Evolutionary conservation across 2,888 invertebrate genomes (phyloP).

Genomic region (Oxyteleia sp.): DNA sequence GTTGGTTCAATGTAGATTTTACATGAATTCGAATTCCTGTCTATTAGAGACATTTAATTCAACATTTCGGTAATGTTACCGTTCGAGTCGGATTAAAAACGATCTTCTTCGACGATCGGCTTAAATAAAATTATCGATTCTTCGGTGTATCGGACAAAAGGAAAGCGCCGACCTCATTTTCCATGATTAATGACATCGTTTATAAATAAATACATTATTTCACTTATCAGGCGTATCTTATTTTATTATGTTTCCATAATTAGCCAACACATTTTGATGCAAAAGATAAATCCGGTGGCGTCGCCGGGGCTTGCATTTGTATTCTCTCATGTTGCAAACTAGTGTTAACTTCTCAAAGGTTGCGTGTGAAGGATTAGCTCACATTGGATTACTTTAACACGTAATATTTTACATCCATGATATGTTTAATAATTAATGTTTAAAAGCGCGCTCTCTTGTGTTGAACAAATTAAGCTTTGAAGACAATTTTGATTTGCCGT

Average conservation of each 20-base stretch:
- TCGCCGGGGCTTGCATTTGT: conserved; percentile 41
- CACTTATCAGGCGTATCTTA: conserved; percentile 34
- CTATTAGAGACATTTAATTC: no score
- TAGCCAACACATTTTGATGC: conserved; percentile 49
- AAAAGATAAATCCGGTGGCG: conserved; percentile 51
- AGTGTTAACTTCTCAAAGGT: conserved; percentile 62
- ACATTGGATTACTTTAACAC: conserved; percentile 62
- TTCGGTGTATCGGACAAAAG: neutral
- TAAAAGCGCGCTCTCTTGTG: conserved; percentile 13
- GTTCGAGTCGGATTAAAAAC: no score
- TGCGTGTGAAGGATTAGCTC: conserved; percentile 65
- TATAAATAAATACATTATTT: conserved; percentile 57
- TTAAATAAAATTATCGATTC: neutral
- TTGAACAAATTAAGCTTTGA: conserved; percentile 7
- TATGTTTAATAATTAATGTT: conserved; percentile 60
- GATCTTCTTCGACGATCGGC: no score
- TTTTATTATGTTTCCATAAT: conserved; percentile 53
- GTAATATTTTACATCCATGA: conserved; percentile 59
- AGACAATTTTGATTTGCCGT: conserved; percentile 23
- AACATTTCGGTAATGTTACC: no score
- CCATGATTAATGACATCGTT: conserved; percentile 43
- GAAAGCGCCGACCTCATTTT: conserved; percentile 20
- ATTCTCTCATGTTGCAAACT: conserved; percentile 53
- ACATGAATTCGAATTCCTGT: no score
- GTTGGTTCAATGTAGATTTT: no score